These are phyloP conservation scores for Drosophila sturtevanti DNA, from an alignment of 1,140 invertebrate genomes.

Conservation along the genomic window DNA sequence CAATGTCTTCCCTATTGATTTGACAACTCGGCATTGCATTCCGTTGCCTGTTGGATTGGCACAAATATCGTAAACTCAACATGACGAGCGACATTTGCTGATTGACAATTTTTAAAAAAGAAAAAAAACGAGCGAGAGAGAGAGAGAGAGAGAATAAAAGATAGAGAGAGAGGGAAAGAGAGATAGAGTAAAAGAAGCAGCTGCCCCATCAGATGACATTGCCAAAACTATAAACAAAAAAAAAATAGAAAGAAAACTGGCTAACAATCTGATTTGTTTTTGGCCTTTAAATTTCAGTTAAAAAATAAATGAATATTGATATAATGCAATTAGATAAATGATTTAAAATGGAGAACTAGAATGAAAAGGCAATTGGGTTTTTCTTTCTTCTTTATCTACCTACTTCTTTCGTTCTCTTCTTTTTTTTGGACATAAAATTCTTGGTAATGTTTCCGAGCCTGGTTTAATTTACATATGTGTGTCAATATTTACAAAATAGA, in stretches of 20 bases:
- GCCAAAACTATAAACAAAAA: constrained; percentile 1
- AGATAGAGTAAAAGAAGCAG: neutral
- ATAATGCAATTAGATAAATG: constrained; percentile 5
- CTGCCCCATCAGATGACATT: constrained; percentile 5
- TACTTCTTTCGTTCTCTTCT: neutral
- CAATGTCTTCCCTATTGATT: constrained; percentile 31
- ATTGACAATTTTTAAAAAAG: constrained; percentile 50
- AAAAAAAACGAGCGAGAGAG: neutral
- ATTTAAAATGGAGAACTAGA: constrained; percentile 2
- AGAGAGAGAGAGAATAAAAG: constrained; percentile 2
- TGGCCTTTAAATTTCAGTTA: neutral
- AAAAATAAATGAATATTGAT: constrained; percentile 9
- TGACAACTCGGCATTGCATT: constrained; percentile 19
- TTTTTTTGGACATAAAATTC: neutral
- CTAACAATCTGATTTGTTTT: constrained; percentile 11
- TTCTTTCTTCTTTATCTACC: neutral
- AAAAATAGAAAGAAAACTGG: neutral
- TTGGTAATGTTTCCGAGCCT: neutral
- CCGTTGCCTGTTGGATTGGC: constrained; percentile 36
- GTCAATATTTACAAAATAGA: constrained; percentile 57
- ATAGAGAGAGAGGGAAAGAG: constrained; percentile 6
- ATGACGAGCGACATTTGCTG: constrained; percentile 55
- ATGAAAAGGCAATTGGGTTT: neutral
- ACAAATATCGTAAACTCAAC: constrained; percentile 54
- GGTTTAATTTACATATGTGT: constrained; percentile 32